phyloP scores from a whole-genome alignment of 2,888 invertebrate species.

The Loripinus fragilis region DNA sequence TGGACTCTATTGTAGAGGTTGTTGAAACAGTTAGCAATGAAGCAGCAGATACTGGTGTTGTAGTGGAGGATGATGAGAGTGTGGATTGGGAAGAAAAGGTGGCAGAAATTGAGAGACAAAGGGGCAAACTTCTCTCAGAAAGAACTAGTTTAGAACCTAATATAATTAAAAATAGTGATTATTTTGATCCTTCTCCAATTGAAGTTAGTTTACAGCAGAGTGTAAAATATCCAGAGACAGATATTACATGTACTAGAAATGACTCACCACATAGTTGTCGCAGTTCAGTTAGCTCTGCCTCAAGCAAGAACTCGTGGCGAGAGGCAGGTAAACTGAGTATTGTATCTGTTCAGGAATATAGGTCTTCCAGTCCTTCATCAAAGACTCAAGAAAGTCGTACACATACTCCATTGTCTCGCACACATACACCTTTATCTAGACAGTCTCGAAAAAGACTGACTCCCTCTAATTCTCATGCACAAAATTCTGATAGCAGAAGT shows the following conservation, averaged over 20 bases:
- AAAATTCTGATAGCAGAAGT: slow-evolving; percentile 1
- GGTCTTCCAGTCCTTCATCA: background rate
- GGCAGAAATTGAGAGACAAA: slow-evolving; percentile 10
- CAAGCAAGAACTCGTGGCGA: background rate
- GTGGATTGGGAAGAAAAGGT: slow-evolving; percentile 37
- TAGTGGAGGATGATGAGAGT: slow-evolving; percentile 18
- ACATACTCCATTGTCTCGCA: background rate
- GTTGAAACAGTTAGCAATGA: slow-evolving; percentile 1
- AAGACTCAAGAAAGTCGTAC: background rate
- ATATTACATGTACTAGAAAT: background rate
- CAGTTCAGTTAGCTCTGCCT: background rate
- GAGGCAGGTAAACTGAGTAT: background rate
- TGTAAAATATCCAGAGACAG: background rate
- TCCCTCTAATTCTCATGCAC: background rate
- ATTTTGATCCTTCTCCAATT: background rate
- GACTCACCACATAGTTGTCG: background rate
- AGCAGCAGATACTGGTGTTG: slow-evolving; percentile 9
- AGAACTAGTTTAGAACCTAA: slow-evolving; percentile 11
- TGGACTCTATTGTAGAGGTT: slow-evolving; percentile 19
- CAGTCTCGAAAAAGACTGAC: too few species aligned
- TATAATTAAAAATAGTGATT: background rate
- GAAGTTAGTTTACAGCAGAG: background rate
- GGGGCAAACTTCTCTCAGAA: background rate
- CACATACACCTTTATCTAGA: background rate
- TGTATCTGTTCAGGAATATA: slow-evolving; percentile 3